Conservation (phyloP, 2,113 vertebrate genomes). For the Mesitornis unicolor region DNA sequence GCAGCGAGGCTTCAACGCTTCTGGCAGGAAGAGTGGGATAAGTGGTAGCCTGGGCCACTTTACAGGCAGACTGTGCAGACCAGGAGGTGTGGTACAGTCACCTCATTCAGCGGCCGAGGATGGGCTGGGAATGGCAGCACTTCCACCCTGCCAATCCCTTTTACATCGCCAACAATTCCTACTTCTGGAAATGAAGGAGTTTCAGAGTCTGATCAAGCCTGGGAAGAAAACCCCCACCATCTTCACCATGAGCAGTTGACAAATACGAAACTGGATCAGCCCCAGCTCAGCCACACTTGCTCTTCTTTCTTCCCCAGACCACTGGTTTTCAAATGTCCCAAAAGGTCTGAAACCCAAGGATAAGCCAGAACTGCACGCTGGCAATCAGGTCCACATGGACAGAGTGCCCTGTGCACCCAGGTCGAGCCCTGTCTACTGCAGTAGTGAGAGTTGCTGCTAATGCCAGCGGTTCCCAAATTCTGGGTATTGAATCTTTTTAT, state of each 20-base stretch:
- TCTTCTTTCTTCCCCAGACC: not conserved
- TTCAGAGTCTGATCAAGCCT: not conserved
- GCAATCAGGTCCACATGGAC: not conserved
- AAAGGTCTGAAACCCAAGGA: not conserved
- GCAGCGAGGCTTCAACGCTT: not conserved
- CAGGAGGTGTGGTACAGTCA: not conserved
- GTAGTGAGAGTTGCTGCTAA: not conserved
- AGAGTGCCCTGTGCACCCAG: not conserved
- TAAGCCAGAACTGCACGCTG: not conserved
- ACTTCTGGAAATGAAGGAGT: not conserved
- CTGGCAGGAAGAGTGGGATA: not conserved
- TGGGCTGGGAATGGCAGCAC: not conserved
- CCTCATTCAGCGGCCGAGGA: accelerated
- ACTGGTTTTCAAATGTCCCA: not conserved
- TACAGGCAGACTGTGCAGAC: not conserved
- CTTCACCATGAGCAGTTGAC: not conserved
- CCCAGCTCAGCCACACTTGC: not conserved
- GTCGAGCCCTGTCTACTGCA: not conserved
- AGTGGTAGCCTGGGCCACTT: not conserved
- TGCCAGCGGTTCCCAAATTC: not conserved
- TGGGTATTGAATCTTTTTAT: not conserved
- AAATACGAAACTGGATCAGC: not conserved
- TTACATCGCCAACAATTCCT: accelerated
- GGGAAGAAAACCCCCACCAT: not conserved
- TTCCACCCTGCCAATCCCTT: accelerated